Conservation (phyloP, 2,797 vertebrate genomes). For the Parauchenoglanis ngamensis region DNA sequence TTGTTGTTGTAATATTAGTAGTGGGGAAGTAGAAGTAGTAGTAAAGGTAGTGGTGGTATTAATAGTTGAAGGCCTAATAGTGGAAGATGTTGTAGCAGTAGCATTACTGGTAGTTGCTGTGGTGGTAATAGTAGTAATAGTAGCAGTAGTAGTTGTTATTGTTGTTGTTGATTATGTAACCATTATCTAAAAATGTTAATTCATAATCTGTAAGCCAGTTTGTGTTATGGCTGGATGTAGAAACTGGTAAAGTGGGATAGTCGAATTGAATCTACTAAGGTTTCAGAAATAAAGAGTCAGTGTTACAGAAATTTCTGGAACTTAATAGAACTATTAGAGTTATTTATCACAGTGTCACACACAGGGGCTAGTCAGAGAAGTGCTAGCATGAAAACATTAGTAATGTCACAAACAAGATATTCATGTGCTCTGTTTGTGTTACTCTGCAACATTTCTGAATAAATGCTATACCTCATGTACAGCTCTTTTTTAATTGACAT, state of each 20-base stretch:
- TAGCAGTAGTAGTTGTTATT: neutral
- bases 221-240: neutral
- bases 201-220: neutral
- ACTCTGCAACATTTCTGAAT: neutral
- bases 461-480: neutral
- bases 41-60: neutral
- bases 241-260: neutral
- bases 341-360: neutral
- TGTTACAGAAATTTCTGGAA: neutral
- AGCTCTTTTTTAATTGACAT: conserved; percentile 48
- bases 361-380: neutral
- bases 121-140: neutral
- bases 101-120: neutral
- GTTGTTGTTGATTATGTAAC: neutral
- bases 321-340: neutral
- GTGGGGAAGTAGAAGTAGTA: neutral
- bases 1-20: neutral
- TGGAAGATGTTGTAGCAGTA: neutral
- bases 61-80: neutral
- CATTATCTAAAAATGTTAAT: neutral
- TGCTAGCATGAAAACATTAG: neutral
- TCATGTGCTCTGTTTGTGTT: conserved; percentile 36
- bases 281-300: neutral
- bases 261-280: neutral
- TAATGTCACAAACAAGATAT: conserved; percentile 39